A percentile compares a stretch with the other conserved stretches of the same genome.
These are phyloP conservation scores for Palloptera scutellata DNA, from an alignment of 2,888 invertebrate species.

Conservation along the genomic window DNA sequence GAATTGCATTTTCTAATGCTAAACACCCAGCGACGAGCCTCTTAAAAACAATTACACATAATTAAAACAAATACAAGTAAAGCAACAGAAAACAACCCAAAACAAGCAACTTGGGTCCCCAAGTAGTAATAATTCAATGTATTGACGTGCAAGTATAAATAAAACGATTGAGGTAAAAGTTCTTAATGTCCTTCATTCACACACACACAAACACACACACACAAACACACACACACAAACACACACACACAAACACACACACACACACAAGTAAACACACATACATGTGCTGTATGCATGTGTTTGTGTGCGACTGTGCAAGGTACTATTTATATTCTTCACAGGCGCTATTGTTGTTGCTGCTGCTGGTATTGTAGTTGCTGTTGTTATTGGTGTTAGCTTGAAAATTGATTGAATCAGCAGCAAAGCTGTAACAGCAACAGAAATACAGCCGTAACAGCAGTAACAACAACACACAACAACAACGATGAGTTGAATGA, in stretches of 20 bases:
- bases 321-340: constrained; percentile 4
- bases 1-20: no score
- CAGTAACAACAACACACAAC: not conserved
- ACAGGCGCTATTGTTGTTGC: not conserved
- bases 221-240: not conserved
- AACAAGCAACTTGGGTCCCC: no score
- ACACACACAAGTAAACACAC: not conserved
- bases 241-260: no score
- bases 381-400: not conserved
- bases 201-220: not conserved
- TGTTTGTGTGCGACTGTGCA: not conserved
- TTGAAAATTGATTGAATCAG: not conserved
- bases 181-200: not conserved
- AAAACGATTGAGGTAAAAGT: not conserved
- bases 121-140: no score
- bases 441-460: not conserved
- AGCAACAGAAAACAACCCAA: not conserved
- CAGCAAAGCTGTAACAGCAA: not conserved
- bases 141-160: not conserved
- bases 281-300: not conserved
- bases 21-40: no score
- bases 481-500: not conserved
- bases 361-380: not conserved
- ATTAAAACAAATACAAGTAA: not conserved
- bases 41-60: not conserved